phyloP scores from a whole-genome alignment of 2,888 invertebrate genomes.

The Allolobophora icterica region DNA sequence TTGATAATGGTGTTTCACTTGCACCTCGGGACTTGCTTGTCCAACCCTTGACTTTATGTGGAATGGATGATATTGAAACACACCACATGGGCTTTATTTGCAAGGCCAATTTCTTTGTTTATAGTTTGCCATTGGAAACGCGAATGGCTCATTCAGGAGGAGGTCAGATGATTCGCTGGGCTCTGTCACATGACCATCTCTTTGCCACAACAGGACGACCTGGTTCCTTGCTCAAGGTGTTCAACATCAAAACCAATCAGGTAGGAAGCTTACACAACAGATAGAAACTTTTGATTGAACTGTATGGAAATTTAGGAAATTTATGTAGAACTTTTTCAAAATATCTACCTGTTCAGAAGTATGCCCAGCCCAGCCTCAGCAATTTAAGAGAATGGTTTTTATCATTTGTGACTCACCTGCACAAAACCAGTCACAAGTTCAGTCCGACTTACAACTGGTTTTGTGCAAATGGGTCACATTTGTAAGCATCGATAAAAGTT shows the following conservation, averaged over 20 bases:
- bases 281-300: background rate
- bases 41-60: background rate
- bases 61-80: background rate
- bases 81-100: background rate
- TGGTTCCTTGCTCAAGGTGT: conserved; percentile 74
- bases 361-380: too few species aligned
- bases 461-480: too few species aligned
- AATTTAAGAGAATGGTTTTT: too few species aligned
- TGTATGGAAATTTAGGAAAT: too few species aligned
- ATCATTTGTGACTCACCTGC: too few species aligned
- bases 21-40: background rate
- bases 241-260: conserved; percentile 70
- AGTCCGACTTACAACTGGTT: too few species aligned
- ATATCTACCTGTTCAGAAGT: too few species aligned
- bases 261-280: conserved; percentile 53
- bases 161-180: conserved; percentile 72
- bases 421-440: too few species aligned
- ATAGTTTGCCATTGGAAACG: conserved; percentile 72
- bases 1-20: background rate
- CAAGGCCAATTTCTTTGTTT: background rate
- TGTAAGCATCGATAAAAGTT: too few species aligned
- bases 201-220: conserved; percentile 75
- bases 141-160: conserved; percentile 73
- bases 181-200: conserved; percentile 72
- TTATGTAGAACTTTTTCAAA: background rate